Conservation (phyloP, 64 coral and sea anemone genomes). For the Actinia tenebrosa region DNA sequence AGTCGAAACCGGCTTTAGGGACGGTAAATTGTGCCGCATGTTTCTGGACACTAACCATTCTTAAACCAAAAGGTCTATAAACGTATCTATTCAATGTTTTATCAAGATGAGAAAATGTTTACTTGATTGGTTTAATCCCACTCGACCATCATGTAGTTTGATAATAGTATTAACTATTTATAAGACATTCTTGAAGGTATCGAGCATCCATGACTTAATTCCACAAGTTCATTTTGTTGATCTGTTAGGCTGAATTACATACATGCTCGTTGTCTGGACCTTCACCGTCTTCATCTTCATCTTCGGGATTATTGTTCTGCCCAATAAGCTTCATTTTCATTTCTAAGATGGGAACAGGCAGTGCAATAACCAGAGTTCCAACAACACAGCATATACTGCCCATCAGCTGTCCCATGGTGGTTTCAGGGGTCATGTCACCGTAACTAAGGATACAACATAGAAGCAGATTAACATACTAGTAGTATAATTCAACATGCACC, state of each 20-base stretch:
- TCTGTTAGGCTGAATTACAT: neutral
- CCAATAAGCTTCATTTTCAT: constrained; percentile 90
- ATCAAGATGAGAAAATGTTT: too few species aligned
- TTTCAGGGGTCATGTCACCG: constrained; percentile 85
- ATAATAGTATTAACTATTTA: too few species aligned
- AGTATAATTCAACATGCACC: neutral
- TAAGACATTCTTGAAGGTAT: too few species aligned
- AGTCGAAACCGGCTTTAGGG: too few species aligned
- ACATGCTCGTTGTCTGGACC: neutral
- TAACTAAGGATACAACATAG: constrained; percentile 53
- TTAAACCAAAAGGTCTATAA: too few species aligned
- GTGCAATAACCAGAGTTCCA: constrained; percentile 77
- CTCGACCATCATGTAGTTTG: too few species aligned
- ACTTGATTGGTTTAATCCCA: too few species aligned
- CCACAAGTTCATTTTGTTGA: too few species aligned
- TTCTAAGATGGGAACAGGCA: constrained; percentile 88
- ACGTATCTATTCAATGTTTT: too few species aligned
- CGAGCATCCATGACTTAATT: too few species aligned
- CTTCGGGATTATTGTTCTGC: constrained; percentile 38
- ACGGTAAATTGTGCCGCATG: too few species aligned
- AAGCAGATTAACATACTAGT: neutral
- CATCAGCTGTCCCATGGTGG: constrained; percentile 81
- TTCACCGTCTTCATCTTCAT: constrained; percentile 3
- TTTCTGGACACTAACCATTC: too few species aligned
- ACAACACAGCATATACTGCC: constrained; percentile 93